Base-by-base conservation (phyloP, 1,140 invertebrate species). In the Drosophila nebulosa region DNA sequence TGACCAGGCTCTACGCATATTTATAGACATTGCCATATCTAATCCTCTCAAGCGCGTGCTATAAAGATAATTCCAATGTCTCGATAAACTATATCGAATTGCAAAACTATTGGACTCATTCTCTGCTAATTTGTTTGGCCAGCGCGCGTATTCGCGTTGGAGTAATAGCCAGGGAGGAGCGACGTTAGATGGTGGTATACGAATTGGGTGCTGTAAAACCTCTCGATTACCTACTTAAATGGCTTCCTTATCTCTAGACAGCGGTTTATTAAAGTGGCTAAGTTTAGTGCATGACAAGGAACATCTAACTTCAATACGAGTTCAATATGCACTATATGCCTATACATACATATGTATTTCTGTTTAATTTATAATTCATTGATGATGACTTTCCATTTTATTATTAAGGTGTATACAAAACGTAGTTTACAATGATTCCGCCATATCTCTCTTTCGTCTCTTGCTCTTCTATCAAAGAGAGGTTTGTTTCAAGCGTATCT, bases 11-110 rank as follows among this genome's bases (percentile, higher is more conserved):
- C 3, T 5, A 39, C 21, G 21, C 57, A 32, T 79, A 79, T 88
- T 77, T 88, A 88, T 84, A 51, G 68, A 35, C 46, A 57, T 12
- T 10, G 9, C 53, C 35, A 22, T 80, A 81, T 88, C 78, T 79
- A 57, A 86, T 86, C 83, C 68, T 65, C 21, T 1, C 5, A 16
- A 18, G 6, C 46, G 46, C 21, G 16, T 30, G 26, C 50, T n/a
- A 68, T 78, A 84, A 81, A 79, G 64, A 84, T 78, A 63, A 24
- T 74, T 58, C 24, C 62, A 18, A 74, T 62, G 6, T 18, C 21
- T 65, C 55, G 55, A 62, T 58, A 76, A 73, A 74, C 2, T 6
- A 57, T 1, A 14, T 24, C 24, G 26, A 51, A 39, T 64, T 16
- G 24, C 24, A 42, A 58, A 64, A 46, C 39, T 46, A 46, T 21